Base-by-base conservation (phyloP, 2,888 invertebrate genomes). In the Tenthredo mesomela region DNA sequence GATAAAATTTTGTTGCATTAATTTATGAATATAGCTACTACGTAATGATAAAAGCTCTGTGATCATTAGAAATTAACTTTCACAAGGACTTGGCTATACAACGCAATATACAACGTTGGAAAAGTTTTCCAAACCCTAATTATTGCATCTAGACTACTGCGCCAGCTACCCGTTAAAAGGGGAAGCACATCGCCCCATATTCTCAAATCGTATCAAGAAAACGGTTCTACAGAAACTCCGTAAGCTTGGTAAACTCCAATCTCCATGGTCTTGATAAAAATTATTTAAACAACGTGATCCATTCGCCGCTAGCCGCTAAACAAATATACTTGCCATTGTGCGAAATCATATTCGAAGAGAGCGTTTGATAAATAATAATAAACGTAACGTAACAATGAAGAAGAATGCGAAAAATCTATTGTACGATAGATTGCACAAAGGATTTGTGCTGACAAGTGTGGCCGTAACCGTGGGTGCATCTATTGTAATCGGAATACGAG, bases 351-450 rank as follows among this genome's bases (percentile, higher is more conserved):
- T 73, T 73, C 1, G 43, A 73, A 73, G 43, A 43, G 21, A 73
- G 5, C 61, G 43, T 43, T 77, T 12, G 7, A 77, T 77, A 77
- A 15, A 77, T 77, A 77, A 73, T 58, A 84, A 12, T 2, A 73
- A 43, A 47, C 61, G 82, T 33, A 40, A 37, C 29, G 21, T 58
- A 54, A 92, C 87, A 84, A 94, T 94, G 94, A 94, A 93, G 91
- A 94, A 93, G 87, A 91, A 93, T 87, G 93, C 94, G 33, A 93
- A 93, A 21, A 93, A 88, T 87, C 86, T 92, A 40, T 82, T 95
- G 4, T 93, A 94, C 84, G 94, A 95, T 87, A 94, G 92, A 89
- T 87, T 95, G 47, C 95, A 95, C 87, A 93, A 91, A 91, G 94
- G 94, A 47, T 91, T 91, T 84, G 95, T 95, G 25, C 87, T 93